Evolutionary conservation across 2,113 vertebrate genomes (phyloP), one percentile per base, ranked within the genome.

Genomic region (Myotis davidii): DNA sequence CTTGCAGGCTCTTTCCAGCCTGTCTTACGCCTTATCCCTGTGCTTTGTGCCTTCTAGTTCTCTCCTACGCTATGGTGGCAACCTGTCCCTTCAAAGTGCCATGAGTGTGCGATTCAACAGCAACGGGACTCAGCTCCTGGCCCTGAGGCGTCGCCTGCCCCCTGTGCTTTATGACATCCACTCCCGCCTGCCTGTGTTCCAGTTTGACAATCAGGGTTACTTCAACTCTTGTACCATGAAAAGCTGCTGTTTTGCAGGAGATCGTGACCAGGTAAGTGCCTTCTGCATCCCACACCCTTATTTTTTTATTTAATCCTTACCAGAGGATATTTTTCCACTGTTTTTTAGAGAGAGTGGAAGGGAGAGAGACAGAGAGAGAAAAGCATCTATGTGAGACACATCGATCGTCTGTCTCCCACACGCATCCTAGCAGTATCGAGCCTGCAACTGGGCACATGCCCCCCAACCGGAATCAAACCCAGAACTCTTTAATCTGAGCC

Each of bases 141-240:
- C 99, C 0, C 98, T 99, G 97, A 99, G 99, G 0, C 99, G 99
- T 39, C 99, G 99, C 83, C 98, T 99, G 72, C 99, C 99, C 0
- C 99, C 99, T 0, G 99, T 99, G 76, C 99, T 99, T 87, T 99
- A 99, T 25, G 99, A 99, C 97, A 99, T 99, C 87, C 99, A 99
- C 98, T 99, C 99, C 8, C 99, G 99, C 6, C 99, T 99, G 96
- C 99, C 99, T 16, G 99, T 99, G 98, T 99, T 99, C 98, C 99
- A 99, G 98, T 99, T 99, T 20, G 99, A 99, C 98, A 99, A 99
- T 99, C 99, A 99, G 95, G 99, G 99, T 8, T 99, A 99, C 98
- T 99, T 99, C 98, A 99, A 99, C 97, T 99, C 99, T 9, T 99
- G 99, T 90, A 99, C 99, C 90, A 99, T 99, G 99, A 99, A 99